phyloP scores from a whole-genome alignment of 2,797 vertebrate species.

The Darevskia nairensis region DNA sequence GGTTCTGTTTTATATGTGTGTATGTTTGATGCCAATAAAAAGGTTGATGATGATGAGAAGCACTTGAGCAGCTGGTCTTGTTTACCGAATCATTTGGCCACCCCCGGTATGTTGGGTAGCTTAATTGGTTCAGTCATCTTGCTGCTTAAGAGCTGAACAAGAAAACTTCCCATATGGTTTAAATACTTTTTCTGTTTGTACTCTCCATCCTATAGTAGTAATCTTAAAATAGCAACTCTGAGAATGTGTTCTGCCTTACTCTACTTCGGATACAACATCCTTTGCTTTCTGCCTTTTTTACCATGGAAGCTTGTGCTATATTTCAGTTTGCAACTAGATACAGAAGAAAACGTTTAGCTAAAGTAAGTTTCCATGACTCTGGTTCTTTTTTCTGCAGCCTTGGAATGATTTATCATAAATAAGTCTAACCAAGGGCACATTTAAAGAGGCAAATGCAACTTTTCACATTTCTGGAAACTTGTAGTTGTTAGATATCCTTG shows the following conservation, averaged over 20 bases:
- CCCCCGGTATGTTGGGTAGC: too few species aligned
- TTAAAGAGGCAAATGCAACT: background rate
- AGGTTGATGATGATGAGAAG: too few species aligned
- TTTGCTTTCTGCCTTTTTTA: fast-evolving
- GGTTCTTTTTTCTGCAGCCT: background rate
- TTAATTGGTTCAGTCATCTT: background rate
- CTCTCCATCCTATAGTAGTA: background rate
- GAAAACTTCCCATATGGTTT: background rate
- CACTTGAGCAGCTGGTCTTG: background rate
- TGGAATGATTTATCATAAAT: background rate
- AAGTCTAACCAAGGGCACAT: background rate
- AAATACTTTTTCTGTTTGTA: background rate
- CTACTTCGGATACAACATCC: background rate
- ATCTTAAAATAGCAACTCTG: background rate
- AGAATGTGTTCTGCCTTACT: background rate
- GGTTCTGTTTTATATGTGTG: too few species aligned
- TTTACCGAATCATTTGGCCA: background rate
- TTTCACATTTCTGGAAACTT: background rate
- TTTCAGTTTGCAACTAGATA: background rate
- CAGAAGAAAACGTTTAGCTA: constrained; percentile 1
- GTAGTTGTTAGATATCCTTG: background rate
- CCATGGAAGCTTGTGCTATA: constrained; percentile 1
- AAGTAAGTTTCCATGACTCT: constrained; percentile 11
- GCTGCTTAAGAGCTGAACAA: background rate
- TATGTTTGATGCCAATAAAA: too few species aligned